Evolutionary conservation across 2,888 invertebrate genomes (phyloP), one percentile per base, ranked within the genome.

Genomic region (Ophion ellenae): DNA sequence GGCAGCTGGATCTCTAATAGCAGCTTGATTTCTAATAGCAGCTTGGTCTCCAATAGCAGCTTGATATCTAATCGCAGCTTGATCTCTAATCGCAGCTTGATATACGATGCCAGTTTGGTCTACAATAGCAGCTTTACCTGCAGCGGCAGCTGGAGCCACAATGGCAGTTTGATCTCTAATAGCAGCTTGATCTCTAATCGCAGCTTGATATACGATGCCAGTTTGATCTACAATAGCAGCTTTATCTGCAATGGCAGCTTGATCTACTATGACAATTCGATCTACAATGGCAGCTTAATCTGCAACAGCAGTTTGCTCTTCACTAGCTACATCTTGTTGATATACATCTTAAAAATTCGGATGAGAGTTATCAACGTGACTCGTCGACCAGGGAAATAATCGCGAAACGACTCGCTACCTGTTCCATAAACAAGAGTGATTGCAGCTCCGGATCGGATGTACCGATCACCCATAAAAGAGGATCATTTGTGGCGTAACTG

Each of bases 391-490:
- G 7, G 7, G 24, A 61, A 61, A 20, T 61, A 6, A 61, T 61
- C 20, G 20, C 10, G 61, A 61, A 61, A 24, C 61, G 24, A 61
- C 61, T 57, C 73, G 40, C 28, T 45, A 74, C 45, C 66, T 24
- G 53, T 53, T 53, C 17, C 4, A 53, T 17, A 17, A 0, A 53
- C 53, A 53, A 11, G 53, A 53, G 53, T 53, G 17, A 14, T 53
- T 17, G 53, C 53, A 14, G 17, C 17, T 53, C 17, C 17, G 4
- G 47, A 47, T 47, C 53, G 5, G 4, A 53, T 17, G 36, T 63
- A 47, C 20, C 64, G 69, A 84, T 64, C 53, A 36, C 5, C 9
- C 67, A 59, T 57, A 24, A 77, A 77, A 11, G 10, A 14, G 36
- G 57, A 20, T 67, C n/a, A 14, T 67, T 11, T 20, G 11, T 24